Conservation (phyloP, 2,888 invertebrate genomes). For the Agelastica alni region DNA sequence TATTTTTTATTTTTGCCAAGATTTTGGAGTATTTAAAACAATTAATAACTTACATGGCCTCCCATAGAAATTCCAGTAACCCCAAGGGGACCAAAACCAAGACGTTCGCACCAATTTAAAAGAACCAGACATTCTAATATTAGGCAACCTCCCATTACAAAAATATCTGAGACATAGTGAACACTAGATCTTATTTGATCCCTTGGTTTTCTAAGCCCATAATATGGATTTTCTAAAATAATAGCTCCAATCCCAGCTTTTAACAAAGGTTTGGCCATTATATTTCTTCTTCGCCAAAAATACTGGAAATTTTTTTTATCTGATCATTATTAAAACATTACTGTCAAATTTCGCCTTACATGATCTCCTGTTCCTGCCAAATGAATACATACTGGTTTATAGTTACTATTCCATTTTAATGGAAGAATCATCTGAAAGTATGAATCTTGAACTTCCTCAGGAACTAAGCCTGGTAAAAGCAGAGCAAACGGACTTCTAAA, state of each 20-base stretch:
- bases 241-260: conserved; percentile 93
- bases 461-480: conserved; percentile 84
- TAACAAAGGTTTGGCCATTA: conserved; percentile 89
- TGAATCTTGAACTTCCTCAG: conserved; percentile 79
- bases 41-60: conserved; percentile 91
- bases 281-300: conserved; percentile 86
- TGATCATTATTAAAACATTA: conserved; percentile 14
- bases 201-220: conserved; percentile 85
- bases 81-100: conserved; percentile 91
- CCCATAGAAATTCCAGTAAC: conserved; percentile 97
- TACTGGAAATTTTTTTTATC: conserved; percentile 63
- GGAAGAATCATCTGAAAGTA: conserved; percentile 86
- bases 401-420: conserved; percentile 70
- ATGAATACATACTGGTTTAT: conserved; percentile 88
- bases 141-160: conserved; percentile 98
- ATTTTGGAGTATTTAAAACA: too few species aligned
- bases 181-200: conserved; percentile 88
- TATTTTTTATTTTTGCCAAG: too few species aligned
- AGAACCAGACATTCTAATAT: conserved; percentile 91
- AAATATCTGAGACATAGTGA: conserved; percentile 95
- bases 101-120: conserved; percentile 90
- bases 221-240: conserved; percentile 96
- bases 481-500: conserved; percentile 84
- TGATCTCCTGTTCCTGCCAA: conserved; percentile 98
- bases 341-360: conserved; percentile 60